Evolutionary conservation across 2,797 vertebrate genomes (phyloP).

Genomic region (Botia almorhae): DNA sequence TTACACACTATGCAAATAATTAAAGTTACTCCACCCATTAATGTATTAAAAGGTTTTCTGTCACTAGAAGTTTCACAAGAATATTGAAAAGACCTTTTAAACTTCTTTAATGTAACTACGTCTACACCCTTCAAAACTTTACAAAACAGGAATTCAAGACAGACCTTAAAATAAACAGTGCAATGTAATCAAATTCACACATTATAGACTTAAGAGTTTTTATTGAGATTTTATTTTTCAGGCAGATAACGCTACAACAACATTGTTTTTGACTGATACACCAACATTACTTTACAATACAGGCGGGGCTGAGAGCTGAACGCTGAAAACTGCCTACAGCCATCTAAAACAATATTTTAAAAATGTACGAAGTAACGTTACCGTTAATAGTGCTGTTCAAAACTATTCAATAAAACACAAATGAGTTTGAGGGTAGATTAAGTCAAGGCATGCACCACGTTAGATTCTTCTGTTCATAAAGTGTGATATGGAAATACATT

Average conservation of each 20-base stretch:
- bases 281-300: background rate
- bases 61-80: too few species aligned
- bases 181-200: background rate
- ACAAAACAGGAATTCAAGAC: too few species aligned
- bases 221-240: conserved; percentile 2
- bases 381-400: background rate
- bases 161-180: background rate
- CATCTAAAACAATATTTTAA: background rate
- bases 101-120: too few species aligned
- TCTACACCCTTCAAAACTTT: too few species aligned
- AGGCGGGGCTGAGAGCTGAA: too few species aligned
- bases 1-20: background rate
- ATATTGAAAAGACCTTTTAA: too few species aligned
- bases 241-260: background rate
- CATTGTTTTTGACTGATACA: background rate
- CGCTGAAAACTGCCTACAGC: background rate
- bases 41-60: background rate
- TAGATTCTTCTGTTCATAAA: background rate
- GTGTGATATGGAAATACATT: background rate
- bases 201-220: background rate
- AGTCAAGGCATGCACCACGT: too few species aligned
- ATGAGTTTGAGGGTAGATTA: background rate
- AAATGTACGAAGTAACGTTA: too few species aligned
- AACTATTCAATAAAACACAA: background rate
- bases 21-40: background rate